Percentiles rank a stretch among this genome's conserved stretches.
phyloP scores from a whole-genome alignment of 2,113 vertebrate genomes.

The Catharus bicknelli region DNA sequence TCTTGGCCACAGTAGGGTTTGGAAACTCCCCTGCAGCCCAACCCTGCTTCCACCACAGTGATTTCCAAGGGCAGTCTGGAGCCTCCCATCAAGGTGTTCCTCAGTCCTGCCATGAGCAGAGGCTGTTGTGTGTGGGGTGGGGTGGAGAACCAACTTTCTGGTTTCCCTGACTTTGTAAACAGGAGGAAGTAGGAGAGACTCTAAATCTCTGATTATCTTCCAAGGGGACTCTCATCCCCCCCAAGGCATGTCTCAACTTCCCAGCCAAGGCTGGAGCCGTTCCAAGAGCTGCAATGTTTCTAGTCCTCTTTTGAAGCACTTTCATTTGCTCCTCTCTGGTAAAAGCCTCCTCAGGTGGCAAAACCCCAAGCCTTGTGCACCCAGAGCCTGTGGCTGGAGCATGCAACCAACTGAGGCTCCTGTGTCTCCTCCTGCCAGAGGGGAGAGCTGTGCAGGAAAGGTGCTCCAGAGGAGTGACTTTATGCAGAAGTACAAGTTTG shows the following conservation, averaged over 20 bases:
- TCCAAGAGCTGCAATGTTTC: slow-evolving; percentile 17
- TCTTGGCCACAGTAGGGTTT: neutral
- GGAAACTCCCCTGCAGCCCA: neutral
- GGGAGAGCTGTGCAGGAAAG: neutral
- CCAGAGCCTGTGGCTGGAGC: neutral
- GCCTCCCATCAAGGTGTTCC: neutral
- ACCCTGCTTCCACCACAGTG: fast-evolving
- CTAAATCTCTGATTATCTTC: slow-evolving; percentile 33
- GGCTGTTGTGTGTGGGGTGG: neutral
- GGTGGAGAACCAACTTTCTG: neutral
- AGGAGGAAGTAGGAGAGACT: slow-evolving; percentile 59
- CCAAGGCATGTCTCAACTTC: slow-evolving; percentile 51
- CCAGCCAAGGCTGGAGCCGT: slow-evolving; percentile 3
- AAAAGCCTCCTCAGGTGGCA: neutral
- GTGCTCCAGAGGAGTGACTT: neutral
- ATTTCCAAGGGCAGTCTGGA: neutral
- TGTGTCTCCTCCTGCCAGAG: fast-evolving
- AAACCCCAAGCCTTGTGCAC: neutral
- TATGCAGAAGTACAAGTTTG: neutral
- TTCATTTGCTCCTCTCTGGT: neutral
- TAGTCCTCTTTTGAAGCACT: neutral
- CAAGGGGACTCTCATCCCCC: slow-evolving; percentile 65
- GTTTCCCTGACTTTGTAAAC: slow-evolving; percentile 12
- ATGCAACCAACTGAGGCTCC: fast-evolving
- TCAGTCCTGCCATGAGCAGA: neutral